Percentiles rank a stretch among this genome's conserved stretches.
Evolutionary conservation across 2,888 invertebrate genomes (phyloP).

Genomic region (Lithodes maja): DNA sequence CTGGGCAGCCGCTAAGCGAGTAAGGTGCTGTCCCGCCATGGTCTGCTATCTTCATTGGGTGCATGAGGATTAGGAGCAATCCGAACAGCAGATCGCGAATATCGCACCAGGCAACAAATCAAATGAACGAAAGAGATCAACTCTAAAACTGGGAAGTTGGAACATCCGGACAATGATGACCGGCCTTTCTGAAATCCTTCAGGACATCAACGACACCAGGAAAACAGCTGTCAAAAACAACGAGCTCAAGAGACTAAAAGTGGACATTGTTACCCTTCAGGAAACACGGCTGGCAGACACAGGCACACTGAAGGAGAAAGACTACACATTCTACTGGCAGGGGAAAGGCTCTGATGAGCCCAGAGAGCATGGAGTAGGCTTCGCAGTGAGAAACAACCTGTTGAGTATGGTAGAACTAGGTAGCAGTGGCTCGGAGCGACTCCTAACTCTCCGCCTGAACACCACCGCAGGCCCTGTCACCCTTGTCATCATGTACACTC

Average conservation of each 20-base stretch:
- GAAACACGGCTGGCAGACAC: not conserved
- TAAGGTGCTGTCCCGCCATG: too few relatives aligned
- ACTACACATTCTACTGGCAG: slow-evolving; percentile 30
- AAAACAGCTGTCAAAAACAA: not conserved
- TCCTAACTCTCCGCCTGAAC: slow-evolving; percentile 2
- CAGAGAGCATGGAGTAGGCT: slow-evolving; percentile 28
- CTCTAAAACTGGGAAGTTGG: too few relatives aligned
- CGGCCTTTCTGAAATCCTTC: too few relatives aligned
- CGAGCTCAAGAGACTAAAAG: not conserved
- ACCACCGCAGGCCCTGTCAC: not conserved
- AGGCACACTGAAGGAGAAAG: not conserved
- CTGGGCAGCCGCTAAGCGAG: too few relatives aligned
- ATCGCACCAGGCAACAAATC: too few relatives aligned
- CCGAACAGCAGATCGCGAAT: too few relatives aligned
- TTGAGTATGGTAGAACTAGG: not conserved
- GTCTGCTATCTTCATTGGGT: too few relatives aligned
- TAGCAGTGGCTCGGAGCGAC: slow-evolving; percentile 23
- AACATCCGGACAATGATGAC: too few relatives aligned
- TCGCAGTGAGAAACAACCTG: slow-evolving; percentile 25
- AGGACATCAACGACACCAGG: not conserved
- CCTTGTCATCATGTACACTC: slow-evolving; percentile 21
- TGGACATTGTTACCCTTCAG: not conserved
- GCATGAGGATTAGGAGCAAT: too few relatives aligned
- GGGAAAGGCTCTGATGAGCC: slow-evolving; percentile 28
- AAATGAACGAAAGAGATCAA: too few relatives aligned